Evolutionary conservation across 2,888 invertebrate genomes (phyloP).

Genomic region (Pyrrhosoma nymphula): DNA sequence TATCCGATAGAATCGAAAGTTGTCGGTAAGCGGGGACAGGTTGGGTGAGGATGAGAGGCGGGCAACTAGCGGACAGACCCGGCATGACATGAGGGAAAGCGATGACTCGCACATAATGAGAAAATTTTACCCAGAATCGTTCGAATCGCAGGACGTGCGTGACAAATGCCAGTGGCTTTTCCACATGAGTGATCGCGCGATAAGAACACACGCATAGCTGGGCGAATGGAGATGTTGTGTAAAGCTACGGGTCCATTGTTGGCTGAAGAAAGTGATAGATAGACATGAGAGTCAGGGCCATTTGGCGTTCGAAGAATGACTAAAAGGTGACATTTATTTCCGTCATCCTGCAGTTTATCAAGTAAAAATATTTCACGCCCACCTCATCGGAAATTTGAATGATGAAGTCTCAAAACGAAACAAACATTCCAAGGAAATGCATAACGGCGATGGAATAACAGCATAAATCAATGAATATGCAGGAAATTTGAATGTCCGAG

Average conservation of each 20-base stretch:
- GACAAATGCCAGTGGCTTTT: slow-evolving; percentile 50
- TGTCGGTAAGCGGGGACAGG: not conserved
- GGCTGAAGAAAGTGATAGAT: not conserved
- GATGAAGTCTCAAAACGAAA: not conserved
- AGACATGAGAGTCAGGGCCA: not conserved
- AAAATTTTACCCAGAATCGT: slow-evolving; percentile 28
- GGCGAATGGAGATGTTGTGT: slow-evolving; percentile 6
- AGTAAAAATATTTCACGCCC: not conserved
- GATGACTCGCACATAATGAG: slow-evolving; percentile 25
- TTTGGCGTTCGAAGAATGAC: not conserved
- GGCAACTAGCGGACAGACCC: not conserved
- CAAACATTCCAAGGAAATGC: not conserved
- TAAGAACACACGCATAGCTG: not conserved
- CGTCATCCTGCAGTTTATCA: not conserved
- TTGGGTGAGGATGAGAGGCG: not conserved
- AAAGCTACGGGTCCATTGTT: not conserved
- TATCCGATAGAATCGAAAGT: not conserved
- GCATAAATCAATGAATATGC: not conserved
- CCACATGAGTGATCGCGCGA: slow-evolving; percentile 23
- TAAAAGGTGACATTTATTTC: not conserved
- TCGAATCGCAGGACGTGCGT: not conserved
- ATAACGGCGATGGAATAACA: not conserved
- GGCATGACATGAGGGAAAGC: not conserved
- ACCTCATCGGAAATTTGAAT: not conserved
- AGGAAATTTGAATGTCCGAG: not conserved